A percentile compares a stretch with the other conserved stretches of the same genome.
These are phyloP conservation scores for Catharus fuscescens DNA, from an alignment of 2,113 vertebrate genomes.

Conservation along the genomic window DNA sequence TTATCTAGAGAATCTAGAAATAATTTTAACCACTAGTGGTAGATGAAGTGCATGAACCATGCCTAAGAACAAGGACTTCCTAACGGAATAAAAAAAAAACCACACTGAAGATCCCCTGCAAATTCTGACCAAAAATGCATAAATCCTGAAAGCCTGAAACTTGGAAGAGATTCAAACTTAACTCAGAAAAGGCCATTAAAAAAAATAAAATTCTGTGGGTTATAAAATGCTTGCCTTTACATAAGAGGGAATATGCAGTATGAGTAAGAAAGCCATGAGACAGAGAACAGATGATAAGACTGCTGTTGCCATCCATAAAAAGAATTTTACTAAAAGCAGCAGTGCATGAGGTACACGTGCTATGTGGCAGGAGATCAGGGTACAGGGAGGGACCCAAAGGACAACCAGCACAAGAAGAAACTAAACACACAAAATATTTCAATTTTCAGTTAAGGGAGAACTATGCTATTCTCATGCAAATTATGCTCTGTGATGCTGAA, in stretches of 20 bases:
- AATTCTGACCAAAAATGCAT: not conserved
- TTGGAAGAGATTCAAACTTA: not conserved
- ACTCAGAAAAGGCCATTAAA: not conserved
- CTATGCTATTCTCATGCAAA: slow-evolving; percentile 54
- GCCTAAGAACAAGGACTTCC: not conserved
- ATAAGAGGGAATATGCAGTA: not conserved
- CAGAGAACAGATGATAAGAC: not conserved
- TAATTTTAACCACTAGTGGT: not conserved
- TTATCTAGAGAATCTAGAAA: not conserved
- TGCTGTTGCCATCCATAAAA: not conserved
- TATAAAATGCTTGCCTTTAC: not conserved
- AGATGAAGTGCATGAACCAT: not conserved
- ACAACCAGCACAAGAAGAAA: not conserved
- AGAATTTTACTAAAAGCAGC: not conserved
- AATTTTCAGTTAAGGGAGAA: slow-evolving; percentile 48
- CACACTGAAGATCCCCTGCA: not conserved
- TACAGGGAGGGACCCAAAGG: not conserved
- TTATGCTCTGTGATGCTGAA: slow-evolving; percentile 46
- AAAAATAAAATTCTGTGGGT: not conserved
- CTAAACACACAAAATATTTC: slow-evolving; percentile 17
- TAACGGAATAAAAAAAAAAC: not conserved
- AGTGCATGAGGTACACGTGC: rapidly evolving
- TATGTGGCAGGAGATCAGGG: not conserved
- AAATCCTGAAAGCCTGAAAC: not conserved
- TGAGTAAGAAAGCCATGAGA: not conserved